Evolutionary conservation across 2,888 invertebrate genomes (phyloP).

Genomic region (Amiota minor): DNA sequence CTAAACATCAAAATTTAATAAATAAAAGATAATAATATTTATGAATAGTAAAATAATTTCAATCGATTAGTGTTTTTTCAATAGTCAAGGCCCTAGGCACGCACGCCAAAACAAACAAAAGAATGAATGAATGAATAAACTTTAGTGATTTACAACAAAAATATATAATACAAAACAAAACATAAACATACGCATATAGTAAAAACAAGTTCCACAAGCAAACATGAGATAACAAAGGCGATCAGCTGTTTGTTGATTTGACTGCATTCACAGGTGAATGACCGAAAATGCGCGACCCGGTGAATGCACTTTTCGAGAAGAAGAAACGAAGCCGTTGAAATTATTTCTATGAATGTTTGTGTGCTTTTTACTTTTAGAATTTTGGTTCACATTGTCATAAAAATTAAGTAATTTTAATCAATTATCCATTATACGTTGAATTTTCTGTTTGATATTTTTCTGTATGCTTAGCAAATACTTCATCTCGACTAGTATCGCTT

Average conservation of each 20-base stretch:
- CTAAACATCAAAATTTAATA: too few relatives aligned
- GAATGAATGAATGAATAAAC: too few relatives aligned
- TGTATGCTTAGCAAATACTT: conserved; percentile 90
- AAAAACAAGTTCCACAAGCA: background rate
- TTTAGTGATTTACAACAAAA: too few relatives aligned
- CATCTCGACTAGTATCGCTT: conserved; percentile 81
- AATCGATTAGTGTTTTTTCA: too few relatives aligned
- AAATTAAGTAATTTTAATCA: background rate
- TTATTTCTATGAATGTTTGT: background rate
- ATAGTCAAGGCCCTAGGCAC: too few relatives aligned
- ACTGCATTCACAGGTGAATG: background rate
- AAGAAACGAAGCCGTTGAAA: background rate
- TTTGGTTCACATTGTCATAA: background rate
- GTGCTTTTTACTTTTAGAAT: background rate
- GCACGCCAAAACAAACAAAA: too few relatives aligned
- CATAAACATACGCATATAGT: background rate
- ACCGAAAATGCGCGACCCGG: background rate
- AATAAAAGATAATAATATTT: too few relatives aligned
- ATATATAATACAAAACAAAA: background rate
- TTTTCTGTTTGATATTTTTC: conserved; percentile 80
- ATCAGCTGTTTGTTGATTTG: background rate
- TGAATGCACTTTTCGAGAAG: background rate
- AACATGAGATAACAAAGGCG: background rate
- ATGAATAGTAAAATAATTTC: too few relatives aligned
- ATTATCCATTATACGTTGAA: conserved; percentile 51